Conservation (phyloP, 2,797 vertebrate species). For the Acrocephalus scirpaceus region DNA sequence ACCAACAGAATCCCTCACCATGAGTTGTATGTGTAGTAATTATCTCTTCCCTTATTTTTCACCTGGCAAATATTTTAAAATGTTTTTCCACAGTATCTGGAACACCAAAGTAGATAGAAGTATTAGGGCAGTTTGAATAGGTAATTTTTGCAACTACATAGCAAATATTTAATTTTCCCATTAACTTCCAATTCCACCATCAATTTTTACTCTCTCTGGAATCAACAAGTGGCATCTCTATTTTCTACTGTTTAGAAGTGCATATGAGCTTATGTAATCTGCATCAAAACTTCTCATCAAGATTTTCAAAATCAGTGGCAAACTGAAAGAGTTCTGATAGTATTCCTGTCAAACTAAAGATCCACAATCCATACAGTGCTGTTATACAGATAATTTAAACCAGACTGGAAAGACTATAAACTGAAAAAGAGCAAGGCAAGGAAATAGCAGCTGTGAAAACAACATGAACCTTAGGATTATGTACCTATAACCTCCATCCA, state of each 20-base stretch:
- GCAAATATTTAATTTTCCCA: neutral
- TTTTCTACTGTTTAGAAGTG: neutral
- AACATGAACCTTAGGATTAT: neutral
- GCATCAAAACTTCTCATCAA: neutral
- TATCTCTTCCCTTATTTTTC: neutral
- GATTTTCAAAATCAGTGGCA: neutral
- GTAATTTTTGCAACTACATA: neutral
- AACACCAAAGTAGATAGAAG: neutral
- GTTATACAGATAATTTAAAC: neutral
- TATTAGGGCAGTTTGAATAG: neutral
- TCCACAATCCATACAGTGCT: neutral
- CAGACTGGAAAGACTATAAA: neutral
- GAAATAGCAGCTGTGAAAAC: neutral
- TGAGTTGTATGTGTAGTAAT: neutral
- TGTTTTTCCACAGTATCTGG: neutral
- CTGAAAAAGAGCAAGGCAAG: neutral
- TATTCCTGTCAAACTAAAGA: neutral
- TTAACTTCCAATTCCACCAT: neutral
- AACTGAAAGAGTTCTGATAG: neutral
- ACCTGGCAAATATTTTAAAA: neutral
- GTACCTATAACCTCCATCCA: neutral
- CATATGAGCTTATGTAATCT: neutral
- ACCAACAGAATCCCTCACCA: neutral
- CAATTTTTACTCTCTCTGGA: neutral
- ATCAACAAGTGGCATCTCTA: neutral